Evolutionary conservation across 2,113 vertebrate species (phyloP), one percentile per base, ranked within the genome.

Genomic region (Mormoops blainvillei): DNA sequence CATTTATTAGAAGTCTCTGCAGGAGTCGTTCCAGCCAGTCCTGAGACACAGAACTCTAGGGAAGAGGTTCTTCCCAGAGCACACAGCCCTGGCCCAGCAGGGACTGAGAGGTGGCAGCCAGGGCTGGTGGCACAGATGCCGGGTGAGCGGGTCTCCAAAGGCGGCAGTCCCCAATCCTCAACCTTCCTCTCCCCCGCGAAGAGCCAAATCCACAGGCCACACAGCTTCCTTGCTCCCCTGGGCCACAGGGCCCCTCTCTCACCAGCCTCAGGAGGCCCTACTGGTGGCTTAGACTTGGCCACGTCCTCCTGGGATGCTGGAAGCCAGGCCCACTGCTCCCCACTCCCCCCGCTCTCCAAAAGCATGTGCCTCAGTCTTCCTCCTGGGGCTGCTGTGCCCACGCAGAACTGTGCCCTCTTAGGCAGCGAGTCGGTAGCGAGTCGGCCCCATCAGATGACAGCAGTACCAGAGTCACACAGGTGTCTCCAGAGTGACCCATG

Each of bases 1-100:
- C 94, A 93, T 70, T 98, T 96, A 95, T 80, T 96, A 83, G 70
- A 76, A 13, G 71, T 91, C 73, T 68, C 9, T 0, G 52, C 67
- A 87, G 65, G 56, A 36, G 33, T 67, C 56, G n/a, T 48, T 81
- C 81, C 3, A 74, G 58, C n/a, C 5, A 13, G 78, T 26, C 74
- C 58, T 80, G 14, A n/a, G 7, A 2, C 77, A 63, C 41, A 54
- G 82, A 24, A 43, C 54, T 77, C 45, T 0, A 33, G 58, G 48
- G 48, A n/a, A 52, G 4, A 28, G 24, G 24, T 45, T 18, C 28
- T 14, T 26, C 70, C 65, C 8, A 3, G 41, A 15, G 31, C 26
- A 5, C 0, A 6, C 7, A n/a, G 65, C 11, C 15, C 28, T 24
- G 48, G 74, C 3, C 18, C 73, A 54, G 68, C 58, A 58, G 87